Conservation (phyloP, 2,113 vertebrate genomes). For the Eptesicus fuscus region DNA sequence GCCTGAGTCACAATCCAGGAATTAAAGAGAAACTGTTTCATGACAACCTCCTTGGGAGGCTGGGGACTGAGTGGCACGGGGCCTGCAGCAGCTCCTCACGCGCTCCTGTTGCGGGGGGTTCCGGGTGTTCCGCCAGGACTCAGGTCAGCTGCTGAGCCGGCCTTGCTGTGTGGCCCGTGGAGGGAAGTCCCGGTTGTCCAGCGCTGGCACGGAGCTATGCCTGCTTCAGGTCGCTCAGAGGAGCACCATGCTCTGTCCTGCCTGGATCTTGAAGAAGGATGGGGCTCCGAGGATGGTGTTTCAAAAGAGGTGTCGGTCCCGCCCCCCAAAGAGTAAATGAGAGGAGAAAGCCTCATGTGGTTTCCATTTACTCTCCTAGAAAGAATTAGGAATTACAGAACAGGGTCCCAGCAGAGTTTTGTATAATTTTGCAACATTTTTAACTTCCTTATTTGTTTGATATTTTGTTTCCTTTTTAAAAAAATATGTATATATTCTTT, state of each 20-base stretch:
- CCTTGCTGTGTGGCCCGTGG: not conserved
- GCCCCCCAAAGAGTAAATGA: not conserved
- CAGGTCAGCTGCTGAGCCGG: not conserved
- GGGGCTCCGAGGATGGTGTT: not conserved
- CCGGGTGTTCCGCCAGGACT: not conserved
- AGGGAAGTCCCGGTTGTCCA: not conserved
- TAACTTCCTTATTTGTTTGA: not conserved
- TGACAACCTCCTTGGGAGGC: not conserved
- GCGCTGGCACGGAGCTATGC: not conserved
- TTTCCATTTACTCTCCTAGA: not conserved
- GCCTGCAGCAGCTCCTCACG: not conserved
- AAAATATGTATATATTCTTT: too few relatives aligned
- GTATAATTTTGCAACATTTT: not conserved
- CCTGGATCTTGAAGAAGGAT: not conserved
- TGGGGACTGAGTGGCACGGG: not conserved
- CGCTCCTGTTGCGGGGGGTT: not conserved
- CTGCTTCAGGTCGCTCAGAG: not conserved
- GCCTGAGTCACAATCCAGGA: not conserved
- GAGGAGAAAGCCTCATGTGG: not conserved
- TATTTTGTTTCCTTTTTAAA: not conserved
- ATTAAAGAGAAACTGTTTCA: not conserved
- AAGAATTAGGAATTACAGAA: not conserved
- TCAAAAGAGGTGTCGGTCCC: not conserved
- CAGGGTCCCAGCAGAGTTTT: not conserved
- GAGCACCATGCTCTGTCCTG: not conserved